Evolutionary conservation across 1,140 invertebrate species (phyloP).

Genomic region (Melitaea cinxia): DNA sequence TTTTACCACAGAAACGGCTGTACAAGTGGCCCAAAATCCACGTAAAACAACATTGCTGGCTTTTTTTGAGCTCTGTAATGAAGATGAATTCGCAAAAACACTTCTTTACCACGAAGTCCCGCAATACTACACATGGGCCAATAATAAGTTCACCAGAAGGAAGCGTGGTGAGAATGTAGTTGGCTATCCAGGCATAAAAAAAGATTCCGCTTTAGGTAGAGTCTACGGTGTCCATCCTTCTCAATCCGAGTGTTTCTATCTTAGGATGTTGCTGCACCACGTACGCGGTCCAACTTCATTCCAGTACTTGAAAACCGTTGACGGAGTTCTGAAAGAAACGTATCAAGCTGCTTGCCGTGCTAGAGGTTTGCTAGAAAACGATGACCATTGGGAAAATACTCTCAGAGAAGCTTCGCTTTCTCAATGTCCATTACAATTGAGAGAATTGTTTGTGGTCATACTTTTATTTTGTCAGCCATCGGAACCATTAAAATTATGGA

Average conservation of each 20-base stretch:
- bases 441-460: slow-evolving; percentile 26
- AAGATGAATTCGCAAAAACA: no score
- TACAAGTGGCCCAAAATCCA: no score
- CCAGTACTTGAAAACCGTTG: neutral
- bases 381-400: slow-evolving; percentile 36
- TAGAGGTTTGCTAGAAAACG: slow-evolving; percentile 33
- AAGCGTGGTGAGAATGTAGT: neutral
- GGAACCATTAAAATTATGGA: slow-evolving; percentile 22
- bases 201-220: slow-evolving; percentile 7
- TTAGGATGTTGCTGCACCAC: slow-evolving; percentile 1
- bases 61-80: no score
- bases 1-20: no score
- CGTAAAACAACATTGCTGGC: no score
- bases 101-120: no score
- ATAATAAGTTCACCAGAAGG: slow-evolving; percentile 1
- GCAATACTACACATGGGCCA: no score
- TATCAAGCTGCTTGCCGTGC: slow-evolving; percentile 3
- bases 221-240: slow-evolving; percentile 18
- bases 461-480: slow-evolving; percentile 29
- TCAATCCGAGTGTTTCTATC: slow-evolving; percentile 6
- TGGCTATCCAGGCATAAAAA: slow-evolving; percentile 7
- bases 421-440: neutral
- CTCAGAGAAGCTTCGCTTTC: slow-evolving; percentile 19
- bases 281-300: slow-evolving; percentile 19
- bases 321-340: neutral